Evolutionary conservation across 2,113 vertebrate genomes (phyloP).

Genomic region (Gallinago jamesoni): DNA sequence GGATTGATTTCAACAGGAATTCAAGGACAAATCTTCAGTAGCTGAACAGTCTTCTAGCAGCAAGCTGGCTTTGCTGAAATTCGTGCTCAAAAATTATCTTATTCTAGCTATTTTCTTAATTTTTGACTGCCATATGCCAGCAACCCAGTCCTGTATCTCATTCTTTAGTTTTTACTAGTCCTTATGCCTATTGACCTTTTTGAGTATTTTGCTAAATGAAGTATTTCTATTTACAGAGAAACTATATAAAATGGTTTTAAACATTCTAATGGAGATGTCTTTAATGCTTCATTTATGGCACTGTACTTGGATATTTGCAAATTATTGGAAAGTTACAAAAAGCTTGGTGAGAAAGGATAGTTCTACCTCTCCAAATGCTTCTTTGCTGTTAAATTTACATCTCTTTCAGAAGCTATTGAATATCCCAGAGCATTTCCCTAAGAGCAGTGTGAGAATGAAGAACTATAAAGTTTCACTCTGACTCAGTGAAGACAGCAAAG

Average conservation of each 20-base stretch:
- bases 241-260: background rate
- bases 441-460: background rate
- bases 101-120: background rate
- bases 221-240: background rate
- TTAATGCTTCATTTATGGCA: background rate
- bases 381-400: background rate
- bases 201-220: background rate
- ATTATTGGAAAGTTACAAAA: background rate
- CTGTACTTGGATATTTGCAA: background rate
- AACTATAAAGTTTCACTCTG: background rate
- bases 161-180: background rate
- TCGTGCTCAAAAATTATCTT: background rate
- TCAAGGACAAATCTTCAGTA: constrained; percentile 8
- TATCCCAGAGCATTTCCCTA: background rate
- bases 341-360: background rate
- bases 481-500: background rate
- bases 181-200: background rate
- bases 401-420: background rate
- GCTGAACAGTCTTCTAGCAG: constrained; percentile 15
- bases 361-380: background rate
- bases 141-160: background rate
- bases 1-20: constrained; percentile 61
- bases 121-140: background rate
- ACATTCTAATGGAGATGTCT: background rate
- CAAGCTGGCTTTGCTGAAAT: background rate